A percentile compares a stretch with the other conserved stretches of the same genome.
Conservation (phyloP, 1,140 invertebrate species). For the Triops longicaudatus region DNA sequence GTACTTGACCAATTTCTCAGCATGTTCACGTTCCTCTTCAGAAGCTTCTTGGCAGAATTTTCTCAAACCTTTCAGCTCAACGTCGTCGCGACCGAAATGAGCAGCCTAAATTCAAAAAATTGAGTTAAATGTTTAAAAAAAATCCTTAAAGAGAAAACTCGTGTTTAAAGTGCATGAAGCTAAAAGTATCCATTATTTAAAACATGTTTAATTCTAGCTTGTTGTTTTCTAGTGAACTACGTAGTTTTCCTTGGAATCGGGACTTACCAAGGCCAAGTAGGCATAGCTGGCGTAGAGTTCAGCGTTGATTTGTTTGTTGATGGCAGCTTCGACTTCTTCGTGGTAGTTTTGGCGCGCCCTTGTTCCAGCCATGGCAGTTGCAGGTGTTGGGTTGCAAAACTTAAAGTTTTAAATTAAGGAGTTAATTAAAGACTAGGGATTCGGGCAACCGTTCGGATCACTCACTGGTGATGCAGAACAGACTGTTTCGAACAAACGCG, state of each 20-base stretch:
- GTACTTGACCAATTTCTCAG: slow-evolving; percentile 64
- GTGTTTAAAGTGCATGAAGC: neutral
- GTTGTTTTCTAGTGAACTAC: neutral
- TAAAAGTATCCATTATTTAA: neutral
- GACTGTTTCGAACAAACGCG: neutral
- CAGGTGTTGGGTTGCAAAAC: neutral
- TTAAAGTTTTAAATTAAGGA: neutral
- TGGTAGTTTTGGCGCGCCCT: slow-evolving; percentile 46
- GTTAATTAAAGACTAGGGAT: neutral
- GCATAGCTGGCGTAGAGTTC: slow-evolving; percentile 51
- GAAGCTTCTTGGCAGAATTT: slow-evolving; percentile 63
- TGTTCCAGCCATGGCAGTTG: neutral
- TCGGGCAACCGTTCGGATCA: slow-evolving; percentile 17
- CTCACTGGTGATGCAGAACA: slow-evolving; percentile 30
- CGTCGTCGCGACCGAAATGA: slow-evolving; percentile 70
- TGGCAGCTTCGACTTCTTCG: slow-evolving; percentile 44
- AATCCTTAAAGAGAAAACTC: neutral
- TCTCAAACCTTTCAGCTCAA: slow-evolving; percentile 60
- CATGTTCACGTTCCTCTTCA: slow-evolving; percentile 67
- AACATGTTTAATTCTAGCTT: neutral
- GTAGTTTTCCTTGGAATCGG: neutral
- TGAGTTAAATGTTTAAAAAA: neutral
- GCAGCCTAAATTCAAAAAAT: slow-evolving; percentile 47
- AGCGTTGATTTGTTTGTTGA: slow-evolving; percentile 55
- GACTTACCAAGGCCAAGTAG: slow-evolving; percentile 47